Percentiles rank a stretch among this genome's conserved stretches.
Conservation (phyloP, 2,888 invertebrate genomes). For the Drosophila tripunctata region DNA sequence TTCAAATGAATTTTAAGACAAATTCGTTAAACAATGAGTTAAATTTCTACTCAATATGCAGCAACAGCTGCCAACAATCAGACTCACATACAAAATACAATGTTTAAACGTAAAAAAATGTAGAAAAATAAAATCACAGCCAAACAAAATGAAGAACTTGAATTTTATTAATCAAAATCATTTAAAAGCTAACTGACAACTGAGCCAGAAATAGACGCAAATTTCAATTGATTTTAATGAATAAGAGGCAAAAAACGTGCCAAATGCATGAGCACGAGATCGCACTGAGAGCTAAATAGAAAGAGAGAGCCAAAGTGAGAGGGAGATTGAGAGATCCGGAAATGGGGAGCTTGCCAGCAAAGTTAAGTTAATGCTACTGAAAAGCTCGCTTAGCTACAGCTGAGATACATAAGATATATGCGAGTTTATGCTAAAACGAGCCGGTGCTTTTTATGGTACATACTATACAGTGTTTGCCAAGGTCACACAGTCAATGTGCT, state of each 20-base stretch:
- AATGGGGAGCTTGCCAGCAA: constrained; percentile 6
- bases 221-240: constrained; percentile 74
- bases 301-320: background rate
- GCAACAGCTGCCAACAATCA: constrained; percentile 29
- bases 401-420: constrained; percentile 37
- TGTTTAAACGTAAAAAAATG: background rate
- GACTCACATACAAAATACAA: background rate
- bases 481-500: constrained; percentile 40
- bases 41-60: background rate
- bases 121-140: constrained; percentile 1
- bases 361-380: constrained; percentile 2
- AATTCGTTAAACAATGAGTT: background rate
- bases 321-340: background rate
- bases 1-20: background rate
- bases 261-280: constrained; percentile 57
- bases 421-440: constrained; percentile 53
- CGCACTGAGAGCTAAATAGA: constrained; percentile 2
- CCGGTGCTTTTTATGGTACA: constrained; percentile 2
- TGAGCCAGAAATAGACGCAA: constrained; percentile 57
- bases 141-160: constrained; percentile 10
- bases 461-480: too few species aligned
- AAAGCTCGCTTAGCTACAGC: constrained; percentile 37
- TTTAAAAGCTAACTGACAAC: constrained; percentile 56
- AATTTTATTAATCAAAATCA: constrained; percentile 66
- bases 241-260: constrained; percentile 64